Evolutionary conservation across 2,888 invertebrate genomes (phyloP), one percentile per base, ranked within the genome.

Genomic region (Rosalia funebris): DNA sequence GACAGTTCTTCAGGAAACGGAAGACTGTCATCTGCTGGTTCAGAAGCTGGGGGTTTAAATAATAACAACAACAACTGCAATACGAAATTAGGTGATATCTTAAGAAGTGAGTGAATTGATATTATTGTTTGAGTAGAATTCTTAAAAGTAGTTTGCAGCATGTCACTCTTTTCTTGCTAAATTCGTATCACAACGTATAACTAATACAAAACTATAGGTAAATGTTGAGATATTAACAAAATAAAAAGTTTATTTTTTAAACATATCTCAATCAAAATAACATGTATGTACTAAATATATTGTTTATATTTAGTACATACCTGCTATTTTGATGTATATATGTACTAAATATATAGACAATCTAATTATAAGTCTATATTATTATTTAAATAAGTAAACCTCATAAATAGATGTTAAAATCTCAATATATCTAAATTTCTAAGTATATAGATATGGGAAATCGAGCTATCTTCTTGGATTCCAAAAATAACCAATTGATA

Each of bases 1-100:
- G 94, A 94, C 81, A 92, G 92, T 75, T 93, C 93, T 16, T 93
- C 93, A 20, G 87, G 87, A 65, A 92, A 91, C 75, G 92, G 92
- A 52, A 86, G 92, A 56, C 84, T 92, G 2, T 91, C 92, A 5
- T 92, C 92, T 15, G 90, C 91, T 20, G 90, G 91, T 14, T 91
- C 92, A 12, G 92, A 92, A 83, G 87, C 89, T 62, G 89, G 88
- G 78, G 87, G 83, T 77, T 81, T 91, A 44, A 87, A 89, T 72
- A 88, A 90, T 76, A 91, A 91, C 76, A 88, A 87, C 76, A 87
- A 85, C 75, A 89, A 88, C 76, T 88, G 87, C 76, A 87, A 86
- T 76, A 86, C 87, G 50, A 84, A 83, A 76, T 74, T 84, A 61
- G 83, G 82, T 71, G 83, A 83, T 75, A 82, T 83, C 53, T 73